A percentile compares a stretch with the other conserved stretches of the same genome.
phyloP scores from a whole-genome alignment of 2,797 vertebrate genomes.

The Tolypeutes matacus region DNA sequence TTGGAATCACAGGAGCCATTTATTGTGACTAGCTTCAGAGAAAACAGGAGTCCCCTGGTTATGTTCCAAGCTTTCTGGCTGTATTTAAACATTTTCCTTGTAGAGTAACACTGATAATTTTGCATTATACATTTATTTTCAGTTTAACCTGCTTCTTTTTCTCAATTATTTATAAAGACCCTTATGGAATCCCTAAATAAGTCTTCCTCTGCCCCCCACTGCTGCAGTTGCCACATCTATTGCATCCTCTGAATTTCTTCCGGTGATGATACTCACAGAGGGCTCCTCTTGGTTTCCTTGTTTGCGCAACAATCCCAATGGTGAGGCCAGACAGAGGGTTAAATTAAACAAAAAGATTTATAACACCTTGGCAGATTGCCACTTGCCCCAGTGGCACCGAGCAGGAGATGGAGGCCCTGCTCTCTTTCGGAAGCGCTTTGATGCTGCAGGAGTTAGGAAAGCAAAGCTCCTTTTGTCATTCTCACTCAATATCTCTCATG shows the following conservation, averaged over 20 bases:
- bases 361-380: conserved; percentile 73
- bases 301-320: conserved; percentile 60
- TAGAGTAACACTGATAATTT: conserved; percentile 58
- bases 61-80: conserved; percentile 68
- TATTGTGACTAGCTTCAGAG: conserved; percentile 66
- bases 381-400: conserved; percentile 38
- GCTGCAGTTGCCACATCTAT: neutral
- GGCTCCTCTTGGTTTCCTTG: conserved; percentile 52
- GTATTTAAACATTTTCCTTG: conserved; percentile 71
- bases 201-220: neutral
- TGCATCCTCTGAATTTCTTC: conserved; percentile 65
- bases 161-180: conserved; percentile 72
- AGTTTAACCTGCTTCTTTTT: conserved; percentile 72
- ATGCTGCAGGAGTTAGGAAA: conserved; percentile 39
- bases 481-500: conserved; percentile 40
- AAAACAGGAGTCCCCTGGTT: conserved; percentile 73
- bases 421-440: neutral
- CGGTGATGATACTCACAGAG: conserved; percentile 44
- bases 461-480: neutral
- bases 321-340: conserved; percentile 71
- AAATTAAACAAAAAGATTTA: conserved; percentile 75
- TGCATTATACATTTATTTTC: conserved; percentile 69
- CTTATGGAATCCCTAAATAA: conserved; percentile 41
- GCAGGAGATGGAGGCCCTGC: neutral
- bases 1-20: conserved; percentile 60